Evolutionary conservation across 2,113 vertebrate species (phyloP), one percentile per base, ranked within the genome.

Genomic region (Dicentrarchus labrax): DNA sequence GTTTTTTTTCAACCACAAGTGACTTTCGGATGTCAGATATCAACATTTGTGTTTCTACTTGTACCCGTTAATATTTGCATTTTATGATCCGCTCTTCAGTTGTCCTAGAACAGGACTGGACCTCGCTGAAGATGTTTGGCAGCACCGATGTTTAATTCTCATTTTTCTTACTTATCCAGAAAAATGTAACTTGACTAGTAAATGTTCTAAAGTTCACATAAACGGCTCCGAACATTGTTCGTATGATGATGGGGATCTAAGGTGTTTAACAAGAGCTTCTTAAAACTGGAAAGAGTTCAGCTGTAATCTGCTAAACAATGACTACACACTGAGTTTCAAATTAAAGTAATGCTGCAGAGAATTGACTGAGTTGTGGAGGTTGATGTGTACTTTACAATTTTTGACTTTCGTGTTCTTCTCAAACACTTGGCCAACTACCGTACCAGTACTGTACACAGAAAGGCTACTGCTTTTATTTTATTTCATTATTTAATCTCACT

Each of bases 381-480:
- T n/a, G 8, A 71, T 13, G 16, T 72, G 69, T 60, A 8, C 53
- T 36, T 57, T 4, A 16, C 6, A n/a, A 5, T 12, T 57, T 72
- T 72, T 36, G 43, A n/a, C 22, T 54, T 43, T 22, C 1, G 0
- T 47, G 30, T 64, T 50, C 19, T 53, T 38, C 5, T 47, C 9
- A 13, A 64, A 13, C 21, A 19, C 38, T 13, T 6, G 8, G 15
- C 48, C 9, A 53, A 22, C 60, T 65, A 16, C 62, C 50, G 57
- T 56, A 39, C 5, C 65, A 10, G 30, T 19, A 69, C 66, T 69
- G 72, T 48, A 41, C 65, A 60, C 30, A 45, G 47, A 38, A 71
- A 66, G 16, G 22, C 78, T 67, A 21, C 36, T 36, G 48, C 50
- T 76, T 68, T 77, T 36, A 38, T 84, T 87, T 85, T 1, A 15